These are phyloP conservation scores for Heliconius sara DNA, from an alignment of 2,888 invertebrate genomes.

Conservation along the genomic window DNA sequence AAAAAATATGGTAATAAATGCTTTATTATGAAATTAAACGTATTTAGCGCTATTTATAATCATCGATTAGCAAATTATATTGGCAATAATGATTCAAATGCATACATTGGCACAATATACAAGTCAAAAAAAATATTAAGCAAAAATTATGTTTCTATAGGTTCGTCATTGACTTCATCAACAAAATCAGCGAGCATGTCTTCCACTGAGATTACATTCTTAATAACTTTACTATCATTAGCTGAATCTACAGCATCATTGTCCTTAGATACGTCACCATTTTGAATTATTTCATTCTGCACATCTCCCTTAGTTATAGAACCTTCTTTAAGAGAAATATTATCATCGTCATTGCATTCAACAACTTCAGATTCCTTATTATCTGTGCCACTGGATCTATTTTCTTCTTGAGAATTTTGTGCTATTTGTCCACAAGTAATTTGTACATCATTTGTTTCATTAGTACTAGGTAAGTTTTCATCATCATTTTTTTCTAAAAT, in stretches of 20 bases:
- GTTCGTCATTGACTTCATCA: constrained; percentile 71
- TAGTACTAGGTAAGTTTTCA: constrained; percentile 70
- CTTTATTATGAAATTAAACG: constrained; percentile 2
- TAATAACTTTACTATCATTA: constrained; percentile 49
- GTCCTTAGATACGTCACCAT: constrained; percentile 46
- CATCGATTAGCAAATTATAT: neutral
- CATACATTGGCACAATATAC: constrained; percentile 35
- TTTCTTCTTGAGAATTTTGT: constrained; percentile 62
- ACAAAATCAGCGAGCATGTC: constrained; percentile 81
- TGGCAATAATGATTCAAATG: constrained; percentile 31
- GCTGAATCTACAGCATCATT: constrained; percentile 12
- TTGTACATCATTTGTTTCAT: constrained; percentile 74
- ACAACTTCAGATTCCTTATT: constrained; percentile 20
- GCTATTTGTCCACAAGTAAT: constrained; percentile 73
- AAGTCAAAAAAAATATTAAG: no score
- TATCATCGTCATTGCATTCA: neutral
- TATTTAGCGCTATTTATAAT: neutral
- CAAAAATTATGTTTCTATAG: constrained; percentile 34
- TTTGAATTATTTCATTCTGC: constrained; percentile 48
- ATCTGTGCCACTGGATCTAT: constrained; percentile 48
- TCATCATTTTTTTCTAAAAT: constrained; percentile 67
- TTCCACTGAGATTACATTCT: constrained; percentile 61
- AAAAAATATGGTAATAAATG: neutral
- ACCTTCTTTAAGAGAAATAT: constrained; percentile 40
- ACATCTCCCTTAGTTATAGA: constrained; percentile 60